Conservation (phyloP, 2,113 vertebrate species). For the Malurus melanocephalus region DNA sequence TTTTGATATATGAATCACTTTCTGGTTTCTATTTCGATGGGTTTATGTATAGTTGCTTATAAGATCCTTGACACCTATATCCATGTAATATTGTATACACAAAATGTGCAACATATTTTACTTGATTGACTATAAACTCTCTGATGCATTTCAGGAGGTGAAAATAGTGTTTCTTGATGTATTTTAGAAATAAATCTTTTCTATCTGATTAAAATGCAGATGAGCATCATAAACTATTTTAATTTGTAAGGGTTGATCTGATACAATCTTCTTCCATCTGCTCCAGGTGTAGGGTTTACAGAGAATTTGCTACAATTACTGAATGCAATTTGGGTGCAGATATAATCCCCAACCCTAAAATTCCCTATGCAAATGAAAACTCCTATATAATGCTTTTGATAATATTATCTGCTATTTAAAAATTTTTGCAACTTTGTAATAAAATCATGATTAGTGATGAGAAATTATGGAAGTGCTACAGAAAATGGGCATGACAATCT, state of each 20-base stretch:
- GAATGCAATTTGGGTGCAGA: slow-evolving; percentile 42
- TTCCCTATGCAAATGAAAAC: not conserved
- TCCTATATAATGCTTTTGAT: not conserved
- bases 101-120: slow-evolving; percentile 56
- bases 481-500: not conserved
- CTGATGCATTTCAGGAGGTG: slow-evolving; percentile 48
- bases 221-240: slow-evolving; percentile 61
- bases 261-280: slow-evolving; percentile 63
- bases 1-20: not conserved
- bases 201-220: slow-evolving; percentile 72
- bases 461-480: not conserved
- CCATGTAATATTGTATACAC: not conserved
- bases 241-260: slow-evolving; percentile 59
- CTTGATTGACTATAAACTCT: slow-evolving; percentile 50
- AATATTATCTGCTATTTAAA: not conserved
- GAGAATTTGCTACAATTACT: slow-evolving; percentile 16
- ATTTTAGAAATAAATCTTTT: slow-evolving; percentile 61
- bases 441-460: not conserved
- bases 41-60: slow-evolving; percentile 3
- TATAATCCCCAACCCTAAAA: not conserved
- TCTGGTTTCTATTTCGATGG: not conserved
- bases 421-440: not conserved
- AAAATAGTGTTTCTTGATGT: slow-evolving; percentile 53
- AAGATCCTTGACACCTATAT: slow-evolving; percentile 2
- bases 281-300: slow-evolving; percentile 56